Evolutionary conservation across 2,888 invertebrate species (phyloP).

Genomic region (Trichopria drosophilae): DNA sequence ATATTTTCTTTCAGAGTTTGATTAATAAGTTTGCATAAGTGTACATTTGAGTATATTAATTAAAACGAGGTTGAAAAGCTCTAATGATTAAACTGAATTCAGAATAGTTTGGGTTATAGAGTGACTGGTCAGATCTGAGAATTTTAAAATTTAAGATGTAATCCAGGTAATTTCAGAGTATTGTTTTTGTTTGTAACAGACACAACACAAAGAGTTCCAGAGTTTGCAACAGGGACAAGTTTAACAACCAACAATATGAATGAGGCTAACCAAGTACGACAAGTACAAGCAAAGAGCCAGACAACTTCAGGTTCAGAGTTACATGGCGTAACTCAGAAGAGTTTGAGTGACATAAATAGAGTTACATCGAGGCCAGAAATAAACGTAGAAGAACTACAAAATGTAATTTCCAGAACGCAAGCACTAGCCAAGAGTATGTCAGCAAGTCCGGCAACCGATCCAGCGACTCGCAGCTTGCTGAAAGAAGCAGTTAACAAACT

Average conservation of each 20-base stretch:
- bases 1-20: no score
- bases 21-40: no score
- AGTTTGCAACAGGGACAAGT: background rate
- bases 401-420: conserved; percentile 18
- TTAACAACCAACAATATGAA: background rate
- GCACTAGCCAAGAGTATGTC: conserved; percentile 15
- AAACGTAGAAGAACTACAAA: conserved; percentile 15
- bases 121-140: conserved; percentile 28
- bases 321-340: background rate
- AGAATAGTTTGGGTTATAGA: conserved; percentile 14
- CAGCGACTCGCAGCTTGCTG: conserved; percentile 3
- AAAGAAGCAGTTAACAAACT: conserved; percentile 11
- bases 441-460: conserved; percentile 10
- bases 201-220: background rate
- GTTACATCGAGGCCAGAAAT: conserved; percentile 3
- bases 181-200: background rate
- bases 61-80: no score
- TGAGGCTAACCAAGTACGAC: background rate
- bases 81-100: no score
- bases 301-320: background rate
- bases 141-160: conserved; percentile 7
- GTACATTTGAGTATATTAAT: no score
- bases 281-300: background rate
- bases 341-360: background rate
- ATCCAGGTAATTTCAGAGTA: conserved; percentile 22